These are phyloP conservation scores for Neostethus bicornis DNA, from an alignment of 2,797 vertebrate species.

Conservation along the genomic window DNA sequence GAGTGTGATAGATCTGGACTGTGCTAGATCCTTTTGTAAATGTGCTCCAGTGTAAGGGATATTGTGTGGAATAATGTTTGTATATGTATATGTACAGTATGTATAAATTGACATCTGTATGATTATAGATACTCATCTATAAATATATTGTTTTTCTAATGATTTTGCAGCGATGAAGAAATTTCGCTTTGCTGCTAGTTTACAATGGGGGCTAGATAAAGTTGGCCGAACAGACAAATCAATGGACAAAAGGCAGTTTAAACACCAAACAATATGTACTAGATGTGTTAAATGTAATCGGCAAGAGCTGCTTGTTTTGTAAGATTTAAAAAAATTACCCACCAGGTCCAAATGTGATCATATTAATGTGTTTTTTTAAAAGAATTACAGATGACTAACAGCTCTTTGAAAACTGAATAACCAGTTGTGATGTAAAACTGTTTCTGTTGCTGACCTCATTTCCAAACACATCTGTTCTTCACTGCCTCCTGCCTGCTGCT, in stretches of 20 bases:
- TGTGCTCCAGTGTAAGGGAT: neutral
- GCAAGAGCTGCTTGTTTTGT: constrained; percentile 1
- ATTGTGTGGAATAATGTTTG: constrained; percentile 17
- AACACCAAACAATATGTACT: constrained; percentile 5
- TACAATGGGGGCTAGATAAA: constrained; percentile 37
- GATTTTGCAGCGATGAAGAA: constrained; percentile 59
- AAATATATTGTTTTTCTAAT: constrained; percentile 39
- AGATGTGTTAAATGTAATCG: constrained; percentile 1
- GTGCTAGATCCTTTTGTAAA: constrained; percentile 43
- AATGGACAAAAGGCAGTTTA: constrained; percentile 3
- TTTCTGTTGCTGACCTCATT: constrained; percentile 27
- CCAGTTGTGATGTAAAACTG: constrained; percentile 6
- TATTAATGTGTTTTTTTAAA: neutral
- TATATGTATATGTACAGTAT: neutral
- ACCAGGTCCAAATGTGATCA: neutral
- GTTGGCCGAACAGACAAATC: constrained; percentile 40
- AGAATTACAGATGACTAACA: neutral
- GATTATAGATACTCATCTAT: too few species aligned
- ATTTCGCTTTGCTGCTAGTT: constrained; percentile 72
- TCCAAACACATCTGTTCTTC: constrained; percentile 15
- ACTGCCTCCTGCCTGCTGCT: constrained; percentile 70
- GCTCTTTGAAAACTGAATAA: neutral
- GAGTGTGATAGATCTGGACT: constrained; percentile 27
- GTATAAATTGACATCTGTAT: constrained; percentile 23
- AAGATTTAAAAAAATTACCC: neutral